Evolutionary conservation across 2,797 vertebrate species (phyloP).

Genomic region (Onychomys arenicola): DNA sequence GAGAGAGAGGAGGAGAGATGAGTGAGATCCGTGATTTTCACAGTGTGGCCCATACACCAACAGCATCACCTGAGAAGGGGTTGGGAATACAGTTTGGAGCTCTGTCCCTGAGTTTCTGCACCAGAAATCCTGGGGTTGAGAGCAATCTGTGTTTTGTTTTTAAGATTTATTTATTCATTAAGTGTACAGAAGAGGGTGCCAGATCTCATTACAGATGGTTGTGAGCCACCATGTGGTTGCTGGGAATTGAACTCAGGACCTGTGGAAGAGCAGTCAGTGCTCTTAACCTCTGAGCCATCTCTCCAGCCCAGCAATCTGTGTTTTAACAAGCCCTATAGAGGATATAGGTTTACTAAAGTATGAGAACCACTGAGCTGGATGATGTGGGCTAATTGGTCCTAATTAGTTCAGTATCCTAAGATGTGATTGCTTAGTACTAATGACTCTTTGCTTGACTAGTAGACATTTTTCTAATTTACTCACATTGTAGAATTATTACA

Average conservation of each 20-base stretch:
- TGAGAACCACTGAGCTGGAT: slow-evolving; percentile 33
- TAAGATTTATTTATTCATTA: too few relatives aligned
- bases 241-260: too few relatives aligned
- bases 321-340: slow-evolving; percentile 3
- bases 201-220: too few relatives aligned
- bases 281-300: too few relatives aligned
- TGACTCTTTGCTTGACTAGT: not conserved
- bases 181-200: too few relatives aligned
- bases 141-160: slow-evolving; percentile 29
- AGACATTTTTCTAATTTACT: slow-evolving; percentile 57
- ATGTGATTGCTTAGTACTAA: not conserved
- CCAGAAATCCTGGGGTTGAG: not conserved
- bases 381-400: not conserved
- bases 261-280: too few relatives aligned
- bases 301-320: not conserved
- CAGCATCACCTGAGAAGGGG: not conserved
- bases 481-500: slow-evolving; percentile 54
- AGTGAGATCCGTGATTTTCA: not conserved
- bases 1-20: slow-evolving; percentile 33
- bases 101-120: not conserved
- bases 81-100: slow-evolving; percentile 10
- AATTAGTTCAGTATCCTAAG: slow-evolving; percentile 41
- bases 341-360: not conserved
- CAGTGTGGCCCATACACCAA: not conserved
- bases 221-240: too few relatives aligned